Conservation (phyloP, 2,113 vertebrate genomes). For the Peromyscus maniculatus region DNA sequence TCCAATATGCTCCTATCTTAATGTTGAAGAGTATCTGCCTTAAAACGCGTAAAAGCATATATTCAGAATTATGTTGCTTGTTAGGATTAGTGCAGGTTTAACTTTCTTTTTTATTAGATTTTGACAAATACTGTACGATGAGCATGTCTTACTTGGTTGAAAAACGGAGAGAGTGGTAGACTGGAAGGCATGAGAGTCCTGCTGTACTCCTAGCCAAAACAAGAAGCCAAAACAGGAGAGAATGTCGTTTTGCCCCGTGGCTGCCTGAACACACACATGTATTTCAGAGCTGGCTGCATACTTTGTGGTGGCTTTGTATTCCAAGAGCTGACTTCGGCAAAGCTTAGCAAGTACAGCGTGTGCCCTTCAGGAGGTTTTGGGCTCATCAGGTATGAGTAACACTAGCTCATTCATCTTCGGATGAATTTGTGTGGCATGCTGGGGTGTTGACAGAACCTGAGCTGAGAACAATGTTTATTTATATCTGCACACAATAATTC, state of each 20-base stretch:
- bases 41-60: conserved; percentile 31
- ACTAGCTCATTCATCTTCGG: conserved; percentile 86
- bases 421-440: conserved; percentile 71
- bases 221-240: not conserved
- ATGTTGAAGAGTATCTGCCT: not conserved
- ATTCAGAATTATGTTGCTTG: conserved; percentile 36
- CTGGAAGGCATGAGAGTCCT: not conserved
- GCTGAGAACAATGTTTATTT: conserved; percentile 90
- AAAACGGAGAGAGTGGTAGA: not conserved
- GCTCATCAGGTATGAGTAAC: conserved; percentile 84
- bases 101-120: not conserved
- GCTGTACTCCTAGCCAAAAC: not conserved
- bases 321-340: conserved; percentile 77
- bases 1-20: not conserved
- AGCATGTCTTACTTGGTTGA: not conserved
- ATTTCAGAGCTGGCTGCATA: conserved; percentile 64
- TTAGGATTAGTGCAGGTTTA: conserved; percentile 4
- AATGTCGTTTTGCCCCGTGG: not conserved
- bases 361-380: conserved; percentile 78
- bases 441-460: conserved; percentile 81
- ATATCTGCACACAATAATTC: conserved; percentile 87
- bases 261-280: conserved; percentile 50
- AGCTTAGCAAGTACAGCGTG: conserved; percentile 49
- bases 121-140: not conserved
- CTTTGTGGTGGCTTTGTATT: conserved; percentile 65